phyloP scores from a whole-genome alignment of 2,113 vertebrate species.

The human region GRCh38 chr3:85466501-85467000 shows the following conservation, averaged over 20 bases:
- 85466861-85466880: conserved; percentile 46
- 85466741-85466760: neutral
- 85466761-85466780: neutral
- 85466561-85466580: conserved; percentile 25
- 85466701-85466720: neutral
- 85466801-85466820: neutral
- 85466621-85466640: conserved; percentile 35
- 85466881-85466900: conserved; percentile 41
- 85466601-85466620: neutral
- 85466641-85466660: neutral
- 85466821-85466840: conserved; percentile 19
- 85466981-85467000: conserved; percentile 45
- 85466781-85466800: neutral
- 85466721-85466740: conserved; percentile 1
- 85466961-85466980: conserved; percentile 29
- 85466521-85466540: neutral
- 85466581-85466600: neutral
- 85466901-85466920: conserved; percentile 57
- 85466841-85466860: conserved; percentile 29
- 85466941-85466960: conserved; percentile 51
- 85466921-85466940: conserved; percentile 59
- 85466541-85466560: neutral
- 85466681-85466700: neutral
- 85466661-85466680: neutral
- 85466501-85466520: neutral